These are phyloP conservation scores for Rostratula benghalensis DNA, from an alignment of 2,113 vertebrate genomes.

Conservation along the genomic window DNA sequence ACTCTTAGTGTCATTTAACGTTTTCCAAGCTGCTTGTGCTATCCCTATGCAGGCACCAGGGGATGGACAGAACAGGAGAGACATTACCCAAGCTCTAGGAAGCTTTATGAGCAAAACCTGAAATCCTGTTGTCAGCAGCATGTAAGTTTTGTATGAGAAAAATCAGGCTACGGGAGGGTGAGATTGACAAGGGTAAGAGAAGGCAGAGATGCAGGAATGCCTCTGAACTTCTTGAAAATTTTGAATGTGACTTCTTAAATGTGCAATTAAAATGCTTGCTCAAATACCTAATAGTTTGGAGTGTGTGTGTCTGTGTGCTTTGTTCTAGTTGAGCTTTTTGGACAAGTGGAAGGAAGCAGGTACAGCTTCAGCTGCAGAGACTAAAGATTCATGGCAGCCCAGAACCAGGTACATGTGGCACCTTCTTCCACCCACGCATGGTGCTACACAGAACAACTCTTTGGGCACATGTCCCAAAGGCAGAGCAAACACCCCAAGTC, in stretches of 20 bases:
- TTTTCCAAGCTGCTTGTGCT: background rate
- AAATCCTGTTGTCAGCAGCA: background rate
- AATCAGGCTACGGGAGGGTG: background rate
- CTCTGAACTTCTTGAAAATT: background rate
- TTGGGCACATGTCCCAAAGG: background rate
- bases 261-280: background rate
- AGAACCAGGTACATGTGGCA: background rate
- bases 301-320: background rate
- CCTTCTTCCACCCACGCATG: rapidly evolving
- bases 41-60: background rate
- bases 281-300: background rate
- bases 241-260: background rate
- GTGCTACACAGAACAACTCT: background rate
- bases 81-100: background rate
- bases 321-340: background rate
- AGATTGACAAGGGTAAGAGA: background rate
- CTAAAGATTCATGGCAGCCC: background rate
- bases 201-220: background rate
- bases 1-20: background rate
- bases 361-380: background rate
- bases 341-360: background rate
- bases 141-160: background rate
- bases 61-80: background rate
- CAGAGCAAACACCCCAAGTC: background rate
- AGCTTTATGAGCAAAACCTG: background rate